Conservation (phyloP, 2,113 vertebrate genomes). For the Hemiprocne comata region DNA sequence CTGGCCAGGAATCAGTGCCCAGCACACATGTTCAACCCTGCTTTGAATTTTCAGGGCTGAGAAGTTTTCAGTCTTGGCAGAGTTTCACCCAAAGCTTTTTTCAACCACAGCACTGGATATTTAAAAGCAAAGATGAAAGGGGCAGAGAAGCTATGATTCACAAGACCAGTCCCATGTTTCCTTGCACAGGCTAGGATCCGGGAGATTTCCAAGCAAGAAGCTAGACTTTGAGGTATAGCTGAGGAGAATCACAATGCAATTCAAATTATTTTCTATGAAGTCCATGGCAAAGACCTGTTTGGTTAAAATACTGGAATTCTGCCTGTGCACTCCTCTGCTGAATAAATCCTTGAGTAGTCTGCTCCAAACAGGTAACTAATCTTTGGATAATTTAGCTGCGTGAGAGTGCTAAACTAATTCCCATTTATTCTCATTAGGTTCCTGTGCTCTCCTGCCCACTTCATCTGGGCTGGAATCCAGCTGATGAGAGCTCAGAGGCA, state of each 20-base stretch:
- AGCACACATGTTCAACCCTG: not conserved
- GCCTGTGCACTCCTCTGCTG: not conserved
- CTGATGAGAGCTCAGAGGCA: not conserved
- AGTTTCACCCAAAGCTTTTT: not conserved
- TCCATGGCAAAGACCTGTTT: not conserved
- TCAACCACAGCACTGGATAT: not conserved
- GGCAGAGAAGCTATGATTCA: not conserved
- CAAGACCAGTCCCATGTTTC: not conserved
- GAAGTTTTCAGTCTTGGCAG: not conserved
- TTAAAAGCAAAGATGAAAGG: not conserved
- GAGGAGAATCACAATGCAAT: slow-evolving; percentile 7
- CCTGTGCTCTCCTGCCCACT: slow-evolving; percentile 35
- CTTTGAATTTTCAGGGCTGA: not conserved
- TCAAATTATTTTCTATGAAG: slow-evolving; percentile 18
- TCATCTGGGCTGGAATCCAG: slow-evolving; percentile 57
- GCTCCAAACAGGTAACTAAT: slow-evolving; percentile 48
- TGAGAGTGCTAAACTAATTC: slow-evolving; percentile 49
- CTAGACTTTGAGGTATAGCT: not conserved
- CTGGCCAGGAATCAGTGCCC: not conserved
- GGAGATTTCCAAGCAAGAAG: not conserved
- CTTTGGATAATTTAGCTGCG: slow-evolving; percentile 39
- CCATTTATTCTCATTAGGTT: slow-evolving; percentile 59
- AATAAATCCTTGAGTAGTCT: slow-evolving; percentile 13
- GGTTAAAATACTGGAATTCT: slow-evolving; percentile 32
- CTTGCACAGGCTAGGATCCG: not conserved